phyloP scores from a whole-genome alignment of 2,113 vertebrate genomes.

The Brachypodius melanocephalos region DNA sequence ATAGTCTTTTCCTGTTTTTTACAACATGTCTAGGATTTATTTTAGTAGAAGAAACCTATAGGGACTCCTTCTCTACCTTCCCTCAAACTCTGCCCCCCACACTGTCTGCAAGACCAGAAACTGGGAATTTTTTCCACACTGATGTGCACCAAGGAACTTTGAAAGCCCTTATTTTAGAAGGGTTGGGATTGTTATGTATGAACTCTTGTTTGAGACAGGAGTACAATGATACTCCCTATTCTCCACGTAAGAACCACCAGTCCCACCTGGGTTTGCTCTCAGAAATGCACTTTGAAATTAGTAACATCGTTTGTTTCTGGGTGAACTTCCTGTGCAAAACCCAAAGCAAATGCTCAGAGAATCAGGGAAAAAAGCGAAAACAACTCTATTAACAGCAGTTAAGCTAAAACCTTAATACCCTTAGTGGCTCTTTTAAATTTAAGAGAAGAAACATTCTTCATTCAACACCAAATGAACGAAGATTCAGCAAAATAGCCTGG shows the following conservation, averaged over 20 bases:
- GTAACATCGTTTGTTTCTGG: neutral
- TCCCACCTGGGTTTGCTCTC: neutral
- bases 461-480: neutral
- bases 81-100: rapidly evolving
- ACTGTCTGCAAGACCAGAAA: neutral
- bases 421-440: neutral
- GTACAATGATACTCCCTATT: neutral
- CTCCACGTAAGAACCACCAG: neutral
- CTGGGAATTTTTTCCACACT: neutral
- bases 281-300: neutral
- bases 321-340: neutral
- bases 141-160: neutral
- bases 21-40: neutral
- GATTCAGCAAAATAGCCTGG: neutral
- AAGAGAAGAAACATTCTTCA: neutral
- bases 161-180: neutral
- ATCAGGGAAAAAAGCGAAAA: neutral
- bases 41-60: neutral
- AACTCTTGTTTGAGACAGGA: neutral
- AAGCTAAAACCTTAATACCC: neutral
- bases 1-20: neutral
- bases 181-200: neutral
- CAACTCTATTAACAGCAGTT: neutral
- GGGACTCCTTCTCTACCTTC: rapidly evolving
- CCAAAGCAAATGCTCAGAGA: neutral